phyloP scores from a whole-genome alignment of 2,888 invertebrate genomes.

The Thera obeliscata region DNA sequence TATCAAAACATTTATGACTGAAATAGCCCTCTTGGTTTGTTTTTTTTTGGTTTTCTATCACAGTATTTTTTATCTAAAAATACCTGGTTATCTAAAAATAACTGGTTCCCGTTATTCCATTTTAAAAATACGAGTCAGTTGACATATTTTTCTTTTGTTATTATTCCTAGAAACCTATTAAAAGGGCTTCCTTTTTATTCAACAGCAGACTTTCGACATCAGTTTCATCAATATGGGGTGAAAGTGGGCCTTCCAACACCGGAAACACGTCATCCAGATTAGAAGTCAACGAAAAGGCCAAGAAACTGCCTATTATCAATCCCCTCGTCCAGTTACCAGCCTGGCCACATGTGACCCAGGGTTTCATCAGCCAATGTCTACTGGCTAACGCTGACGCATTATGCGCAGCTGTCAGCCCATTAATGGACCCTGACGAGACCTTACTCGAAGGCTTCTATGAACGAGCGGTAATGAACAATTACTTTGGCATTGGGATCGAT shows the following conservation, averaged over 20 bases:
- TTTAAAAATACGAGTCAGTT: neutral
- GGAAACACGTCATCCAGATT: conserved; percentile 62
- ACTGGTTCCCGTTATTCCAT: conserved; percentile 1
- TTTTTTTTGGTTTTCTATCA: conserved; percentile 1
- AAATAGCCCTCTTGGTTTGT: neutral
- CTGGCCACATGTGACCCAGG: conserved; percentile 93
- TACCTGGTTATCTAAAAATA: neutral
- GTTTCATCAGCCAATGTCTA: conserved; percentile 97
- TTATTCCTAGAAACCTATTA: neutral
- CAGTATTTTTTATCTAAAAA: neutral
- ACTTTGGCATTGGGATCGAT: conserved; percentile 99
- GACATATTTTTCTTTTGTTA: neutral
- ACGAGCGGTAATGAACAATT: conserved; percentile 99
- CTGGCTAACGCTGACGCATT: conserved; percentile 98
- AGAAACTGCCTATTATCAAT: conserved; percentile 94
- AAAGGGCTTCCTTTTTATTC: neutral
- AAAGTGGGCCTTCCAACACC: conserved; percentile 60
- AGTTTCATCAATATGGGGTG: conserved; percentile 82
- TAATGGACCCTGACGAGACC: conserved; percentile 96
- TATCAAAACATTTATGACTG: conserved; percentile 6
- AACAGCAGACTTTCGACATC: conserved; percentile 77
- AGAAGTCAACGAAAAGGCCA: conserved; percentile 85
- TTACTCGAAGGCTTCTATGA: conserved; percentile 95
- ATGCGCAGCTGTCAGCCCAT: conserved; percentile 97
- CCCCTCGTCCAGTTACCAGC: conserved; percentile 93